Evolutionary conservation across 1,140 invertebrate genomes (phyloP).

Genomic region (Camponotus pennsylvanicus): DNA sequence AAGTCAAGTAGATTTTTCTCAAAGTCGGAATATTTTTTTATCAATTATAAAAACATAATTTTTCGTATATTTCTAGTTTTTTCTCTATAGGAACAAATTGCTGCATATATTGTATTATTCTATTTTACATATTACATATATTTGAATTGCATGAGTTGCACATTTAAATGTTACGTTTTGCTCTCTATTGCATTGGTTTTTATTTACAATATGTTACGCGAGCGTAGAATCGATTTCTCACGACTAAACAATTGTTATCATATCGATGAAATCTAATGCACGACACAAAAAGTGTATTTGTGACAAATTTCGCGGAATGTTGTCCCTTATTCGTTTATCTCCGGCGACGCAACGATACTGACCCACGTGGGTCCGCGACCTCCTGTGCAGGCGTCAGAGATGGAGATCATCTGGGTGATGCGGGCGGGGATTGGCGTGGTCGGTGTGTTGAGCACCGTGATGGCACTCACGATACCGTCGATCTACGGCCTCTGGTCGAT

Average conservation of each 20-base stretch:
- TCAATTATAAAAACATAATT: background rate
- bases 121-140: background rate
- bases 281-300: background rate
- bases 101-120: background rate
- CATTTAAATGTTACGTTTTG: background rate
- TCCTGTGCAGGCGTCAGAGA: constrained; percentile 93
- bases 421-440: constrained; percentile 96
- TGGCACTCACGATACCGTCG: constrained; percentile 98
- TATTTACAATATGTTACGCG: background rate
- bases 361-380: constrained; percentile 10
- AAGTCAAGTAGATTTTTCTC: background rate
- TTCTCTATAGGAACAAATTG: background rate
- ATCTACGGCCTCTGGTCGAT: constrained; percentile 99
- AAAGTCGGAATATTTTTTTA: background rate
- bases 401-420: constrained; percentile 99
- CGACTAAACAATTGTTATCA: background rate
- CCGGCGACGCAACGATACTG: constrained; percentile 10
- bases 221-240: background rate
- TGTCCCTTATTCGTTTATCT: background rate
- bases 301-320: background rate
- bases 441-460: constrained; percentile 95
- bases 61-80: background rate
- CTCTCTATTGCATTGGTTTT: background rate
- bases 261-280: background rate
- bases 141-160: background rate